Evolutionary conservation across 2,888 invertebrate species (phyloP), one percentile per base, ranked within the genome.

Genomic region (Oscheius sp.): DNA sequence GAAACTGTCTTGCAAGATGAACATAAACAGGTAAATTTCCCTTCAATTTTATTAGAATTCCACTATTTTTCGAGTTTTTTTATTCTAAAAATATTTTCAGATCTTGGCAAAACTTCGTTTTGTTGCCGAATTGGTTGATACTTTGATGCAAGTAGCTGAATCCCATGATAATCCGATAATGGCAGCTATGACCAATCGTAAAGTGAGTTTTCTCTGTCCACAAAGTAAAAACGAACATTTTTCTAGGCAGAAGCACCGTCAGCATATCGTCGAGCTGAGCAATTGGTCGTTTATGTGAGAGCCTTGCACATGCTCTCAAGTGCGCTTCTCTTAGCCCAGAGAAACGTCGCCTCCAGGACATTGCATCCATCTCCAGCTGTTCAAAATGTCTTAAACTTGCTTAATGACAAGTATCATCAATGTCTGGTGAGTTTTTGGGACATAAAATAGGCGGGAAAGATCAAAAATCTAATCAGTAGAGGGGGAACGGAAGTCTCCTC

Each of bases 31-130:
- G 78, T 76, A 68, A 1, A 56, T 2, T 18, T 49, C n/a, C 12
- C n/a, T n/a, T n/a, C n/a, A n/a, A n/a, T n/a, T n/a, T n/a, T n/a
- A n/a, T n/a, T n/a, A n/a, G n/a, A n/a, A n/a, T n/a, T n/a, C n/a
- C n/a, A n/a, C n/a, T n/a, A n/a, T n/a, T n/a, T n/a, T n/a, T n/a
- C n/a, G n/a, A n/a, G n/a, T n/a, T n/a, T n/a, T n/a, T n/a, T n/a
- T n/a, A n/a, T n/a, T n/a, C n/a, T n/a, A 16, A 63, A 16, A 23
- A 21, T 16, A 23, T 27, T 58, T 70, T 49, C 76, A 83, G 74
- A 82, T 85, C n/a, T 92, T 99, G 90, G 95, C 96, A 23, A 98
- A 98, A 90, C 91, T 99, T 84, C 95, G 96, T 91, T 99, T 98
- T 91, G 96, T 98, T 79, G 91, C 96, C 87, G 95, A 96, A 78